A percentile compares a stretch with the other conserved stretches of the same genome.
Evolutionary conservation across 2,888 invertebrate genomes (phyloP).

Genomic region (Galeopsomyia nigrocyanea): DNA sequence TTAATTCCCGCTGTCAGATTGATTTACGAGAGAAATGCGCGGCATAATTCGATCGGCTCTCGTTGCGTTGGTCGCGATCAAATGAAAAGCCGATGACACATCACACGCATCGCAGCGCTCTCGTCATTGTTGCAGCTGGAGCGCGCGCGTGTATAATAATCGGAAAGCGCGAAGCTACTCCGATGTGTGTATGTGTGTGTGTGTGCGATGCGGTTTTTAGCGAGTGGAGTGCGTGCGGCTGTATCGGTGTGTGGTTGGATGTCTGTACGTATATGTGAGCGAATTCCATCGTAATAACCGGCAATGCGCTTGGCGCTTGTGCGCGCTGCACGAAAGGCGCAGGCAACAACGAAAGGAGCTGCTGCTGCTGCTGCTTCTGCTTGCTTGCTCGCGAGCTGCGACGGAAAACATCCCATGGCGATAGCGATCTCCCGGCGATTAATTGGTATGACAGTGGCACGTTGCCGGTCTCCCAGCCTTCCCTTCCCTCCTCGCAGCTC

Average conservation of each 20-base stretch:
- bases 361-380: no score
- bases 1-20: background rate
- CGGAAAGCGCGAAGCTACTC: conserved; percentile 39
- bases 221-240: background rate
- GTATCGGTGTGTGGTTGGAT: no score
- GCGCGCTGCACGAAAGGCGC: conserved; percentile 45
- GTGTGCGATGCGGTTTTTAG: background rate
- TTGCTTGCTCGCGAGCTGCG: conserved; percentile 51
- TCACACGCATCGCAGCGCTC: no score
- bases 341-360: conserved; percentile 40
- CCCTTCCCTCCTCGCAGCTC: conserved; percentile 20
- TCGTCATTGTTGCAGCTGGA: no score
- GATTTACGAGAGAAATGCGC: conserved; percentile 16
- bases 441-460: conserved; percentile 67
- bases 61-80: conserved; percentile 12
- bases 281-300: conserved; percentile 36
- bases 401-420: conserved; percentile 59
- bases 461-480: conserved; percentile 48
- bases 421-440: conserved; percentile 64
- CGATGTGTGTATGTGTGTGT: no score
- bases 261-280: background rate
- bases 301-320: background rate
- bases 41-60: conserved; percentile 46
- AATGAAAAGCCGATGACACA: no score
- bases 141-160: conserved; percentile 10